Percentiles rank a stretch among this genome's conserved stretches.
These are phyloP conservation scores for Premnoplex brunnescens DNA, from an alignment of 2,797 vertebrate species.

Conservation along the genomic window DNA sequence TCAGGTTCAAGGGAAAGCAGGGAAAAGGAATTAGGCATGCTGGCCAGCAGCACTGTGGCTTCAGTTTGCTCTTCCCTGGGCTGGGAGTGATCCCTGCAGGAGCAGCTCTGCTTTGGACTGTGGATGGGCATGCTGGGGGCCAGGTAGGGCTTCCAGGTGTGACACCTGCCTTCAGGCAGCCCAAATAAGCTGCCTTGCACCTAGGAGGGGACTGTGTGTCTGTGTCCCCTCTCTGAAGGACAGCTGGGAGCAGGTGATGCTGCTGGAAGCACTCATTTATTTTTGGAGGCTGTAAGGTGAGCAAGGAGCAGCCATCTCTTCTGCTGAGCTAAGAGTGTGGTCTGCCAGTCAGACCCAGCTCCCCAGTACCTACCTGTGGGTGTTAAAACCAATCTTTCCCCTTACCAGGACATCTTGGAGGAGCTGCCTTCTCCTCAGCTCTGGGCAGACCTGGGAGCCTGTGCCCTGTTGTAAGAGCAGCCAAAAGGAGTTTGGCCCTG, in stretches of 20 bases:
- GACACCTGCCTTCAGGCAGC: not conserved
- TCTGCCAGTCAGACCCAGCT: not conserved
- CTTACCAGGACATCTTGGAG: not conserved
- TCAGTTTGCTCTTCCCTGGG: not conserved
- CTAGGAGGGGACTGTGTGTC: not conserved
- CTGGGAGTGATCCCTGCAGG: not conserved
- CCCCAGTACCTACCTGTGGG: rapidly evolving
- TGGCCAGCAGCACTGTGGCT: not conserved
- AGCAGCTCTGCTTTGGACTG: not conserved
- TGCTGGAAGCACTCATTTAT: not conserved
- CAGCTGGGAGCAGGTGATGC: not conserved
- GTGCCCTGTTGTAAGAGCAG: not conserved
- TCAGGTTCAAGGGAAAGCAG: not conserved
- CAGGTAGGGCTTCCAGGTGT: not conserved
- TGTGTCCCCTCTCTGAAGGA: not conserved
- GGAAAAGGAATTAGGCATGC: not conserved
- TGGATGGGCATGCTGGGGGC: rapidly evolving
- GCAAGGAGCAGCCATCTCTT: rapidly evolving
- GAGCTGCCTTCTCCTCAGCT: not conserved
- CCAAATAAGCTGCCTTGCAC: not conserved
- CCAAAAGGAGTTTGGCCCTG: not conserved
- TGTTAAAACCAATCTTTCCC: not conserved
- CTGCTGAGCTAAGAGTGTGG: not conserved
- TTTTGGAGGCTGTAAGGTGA: not conserved
- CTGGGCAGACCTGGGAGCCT: not conserved